A percentile compares a stretch with the other conserved stretches of the same genome.
Conservation (phyloP, 2,888 invertebrate species). For the Ormyrus nitidulus region DNA sequence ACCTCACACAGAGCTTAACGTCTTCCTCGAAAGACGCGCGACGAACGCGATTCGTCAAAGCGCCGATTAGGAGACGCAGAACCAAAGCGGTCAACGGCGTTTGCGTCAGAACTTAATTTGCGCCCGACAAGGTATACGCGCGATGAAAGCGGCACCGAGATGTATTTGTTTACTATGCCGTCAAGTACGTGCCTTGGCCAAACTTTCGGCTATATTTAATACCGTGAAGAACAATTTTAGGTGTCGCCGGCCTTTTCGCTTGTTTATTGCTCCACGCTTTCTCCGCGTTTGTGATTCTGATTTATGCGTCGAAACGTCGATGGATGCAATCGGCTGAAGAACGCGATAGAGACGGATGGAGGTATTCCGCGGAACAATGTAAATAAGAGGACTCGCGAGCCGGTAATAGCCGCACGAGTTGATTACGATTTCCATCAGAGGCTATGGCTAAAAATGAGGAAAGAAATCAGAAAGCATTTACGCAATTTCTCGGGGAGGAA, state of each 20-base stretch:
- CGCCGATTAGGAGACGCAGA: conserved; percentile 56
- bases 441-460: not conserved
- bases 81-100: conserved; percentile 58
- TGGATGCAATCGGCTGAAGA: too few species aligned
- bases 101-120: conserved; percentile 53
- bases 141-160: conserved; percentile 23
- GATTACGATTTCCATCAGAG: conserved; percentile 5
- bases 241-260: conserved; percentile 3
- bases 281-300: not conserved
- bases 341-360: not conserved
- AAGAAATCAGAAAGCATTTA: conserved; percentile 11
- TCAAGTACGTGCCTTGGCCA: conserved; percentile 25
- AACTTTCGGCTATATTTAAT: conserved; percentile 31
- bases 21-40: conserved; percentile 62
- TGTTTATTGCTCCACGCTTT: conserved; percentile 12
- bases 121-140: conserved; percentile 5
- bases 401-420: conserved; percentile 11
- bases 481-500: conserved; percentile 14
- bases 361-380: not conserved
- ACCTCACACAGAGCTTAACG: conserved; percentile 48
- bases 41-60: conserved; percentile 66
- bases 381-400: not conserved
- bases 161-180: conserved; percentile 37
- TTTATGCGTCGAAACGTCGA: too few species aligned
- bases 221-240: conserved; percentile 29